Conservation (phyloP, 2,797 vertebrate species). For the Acanthis flammea region DNA sequence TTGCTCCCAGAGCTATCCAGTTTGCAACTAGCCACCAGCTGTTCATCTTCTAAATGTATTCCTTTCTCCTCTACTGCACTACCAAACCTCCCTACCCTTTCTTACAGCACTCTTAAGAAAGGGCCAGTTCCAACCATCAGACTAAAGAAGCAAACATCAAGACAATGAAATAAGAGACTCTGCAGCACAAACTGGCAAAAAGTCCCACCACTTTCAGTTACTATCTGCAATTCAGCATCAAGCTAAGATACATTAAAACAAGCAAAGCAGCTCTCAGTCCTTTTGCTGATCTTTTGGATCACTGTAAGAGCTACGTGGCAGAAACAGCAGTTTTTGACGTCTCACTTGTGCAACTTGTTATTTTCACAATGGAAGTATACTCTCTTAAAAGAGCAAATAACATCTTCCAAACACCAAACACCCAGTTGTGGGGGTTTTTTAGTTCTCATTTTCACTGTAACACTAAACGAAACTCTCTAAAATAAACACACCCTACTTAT, state of each 20-base stretch:
- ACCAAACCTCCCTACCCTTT: neutral
- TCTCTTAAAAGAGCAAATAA: neutral
- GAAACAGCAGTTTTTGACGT: neutral
- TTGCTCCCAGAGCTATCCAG: neutral
- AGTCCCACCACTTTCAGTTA: neutral
- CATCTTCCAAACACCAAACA: neutral
- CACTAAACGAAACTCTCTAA: neutral
- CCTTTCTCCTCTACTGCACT: neutral
- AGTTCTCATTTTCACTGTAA: neutral
- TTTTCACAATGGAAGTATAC: neutral
- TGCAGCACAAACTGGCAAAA: neutral
- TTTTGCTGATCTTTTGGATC: neutral
- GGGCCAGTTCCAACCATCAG: neutral
- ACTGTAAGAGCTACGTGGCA: neutral
- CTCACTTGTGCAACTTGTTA: neutral
- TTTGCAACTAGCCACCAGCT: constrained; percentile 1
- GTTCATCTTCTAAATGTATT: neutral
- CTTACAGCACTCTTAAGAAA: neutral
- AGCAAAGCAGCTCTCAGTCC: neutral
- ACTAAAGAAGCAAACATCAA: neutral
- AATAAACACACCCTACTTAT: neutral
- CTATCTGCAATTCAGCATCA: neutral
- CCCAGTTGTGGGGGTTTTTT: rapidly evolving
- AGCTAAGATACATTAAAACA: neutral
- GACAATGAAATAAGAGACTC: neutral